Evolutionary conservation across 30 jellyfish, hydroid and myxozoan genomes (phyloP).

Genomic region (Clytia hemisphaerica): DNA sequence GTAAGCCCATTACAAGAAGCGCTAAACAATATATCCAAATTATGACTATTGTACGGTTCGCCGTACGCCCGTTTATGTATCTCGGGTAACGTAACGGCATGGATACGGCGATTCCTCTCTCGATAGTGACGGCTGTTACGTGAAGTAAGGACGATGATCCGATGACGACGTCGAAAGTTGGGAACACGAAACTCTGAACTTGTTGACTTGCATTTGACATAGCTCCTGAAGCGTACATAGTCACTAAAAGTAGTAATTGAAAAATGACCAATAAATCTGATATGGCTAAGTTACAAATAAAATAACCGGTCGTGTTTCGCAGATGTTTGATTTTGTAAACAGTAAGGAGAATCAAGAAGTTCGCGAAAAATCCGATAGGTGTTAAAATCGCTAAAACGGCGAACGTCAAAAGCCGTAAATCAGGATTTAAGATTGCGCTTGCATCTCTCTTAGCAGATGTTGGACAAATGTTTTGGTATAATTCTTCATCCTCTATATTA

Average conservation of each 20-base stretch:
- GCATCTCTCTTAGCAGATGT: too few relatives aligned
- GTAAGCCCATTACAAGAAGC: constrained; percentile 1
- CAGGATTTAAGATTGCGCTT: not conserved
- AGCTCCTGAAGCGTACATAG: constrained; percentile 10
- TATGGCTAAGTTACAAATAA: constrained; percentile 23
- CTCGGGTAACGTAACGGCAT: constrained; percentile 29
- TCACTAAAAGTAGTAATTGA: not conserved
- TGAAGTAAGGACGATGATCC: constrained; percentile 28
- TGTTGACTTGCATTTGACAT: not conserved
- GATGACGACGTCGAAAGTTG: constrained; percentile 14
- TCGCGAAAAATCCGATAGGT: constrained; percentile 28
- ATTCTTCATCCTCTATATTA: constrained; percentile 14
- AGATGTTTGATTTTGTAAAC: constrained; percentile 24
- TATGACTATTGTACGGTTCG: constrained; percentile 11
- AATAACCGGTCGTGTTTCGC: constrained; percentile 29
- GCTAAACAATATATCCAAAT: constrained; percentile 13
- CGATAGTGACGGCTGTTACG: constrained; percentile 27
- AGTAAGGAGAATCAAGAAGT: constrained; percentile 7
- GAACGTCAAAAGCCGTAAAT: not conserved
- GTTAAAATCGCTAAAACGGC: not conserved
- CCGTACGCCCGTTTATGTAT: constrained; percentile 14
- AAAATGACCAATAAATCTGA: constrained; percentile 23
- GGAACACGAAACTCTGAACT: constrained; percentile 15
- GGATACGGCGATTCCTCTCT: constrained; percentile 24
- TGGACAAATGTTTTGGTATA: constrained; percentile 5